These are phyloP conservation scores for Salvelinus namaycush DNA, from an alignment of 2,113 vertebrate species.

Conservation along the genomic window DNA sequence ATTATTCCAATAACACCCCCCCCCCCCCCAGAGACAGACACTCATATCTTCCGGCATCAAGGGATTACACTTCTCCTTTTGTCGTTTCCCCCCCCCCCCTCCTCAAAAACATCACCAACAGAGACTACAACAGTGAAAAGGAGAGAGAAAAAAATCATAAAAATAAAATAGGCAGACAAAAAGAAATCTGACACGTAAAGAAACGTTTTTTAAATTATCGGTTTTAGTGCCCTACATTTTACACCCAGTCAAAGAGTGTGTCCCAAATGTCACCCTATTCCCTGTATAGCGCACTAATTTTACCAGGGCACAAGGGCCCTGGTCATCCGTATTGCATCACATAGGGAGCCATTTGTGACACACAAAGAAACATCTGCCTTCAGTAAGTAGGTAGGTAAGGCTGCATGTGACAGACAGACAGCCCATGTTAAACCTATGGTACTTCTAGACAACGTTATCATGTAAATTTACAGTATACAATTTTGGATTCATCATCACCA, in stretches of 20 bases:
- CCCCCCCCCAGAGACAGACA: conserved; percentile 61
- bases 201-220: conserved; percentile 81
- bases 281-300: too few species aligned
- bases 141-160: conserved; percentile 68
- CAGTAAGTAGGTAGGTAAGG: conserved; percentile 74
- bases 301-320: too few species aligned
- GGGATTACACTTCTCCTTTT: conserved; percentile 16
- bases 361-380: conserved; percentile 78
- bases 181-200: conserved; percentile 84
- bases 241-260: conserved; percentile 75
- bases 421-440: conserved; percentile 98
- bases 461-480: conserved; percentile 99
- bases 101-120: conserved; percentile 72
- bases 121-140: conserved; percentile 85
- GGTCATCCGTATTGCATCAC: too few species aligned
- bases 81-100: conserved; percentile 65
- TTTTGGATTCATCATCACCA: conserved; percentile 95
- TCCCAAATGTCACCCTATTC: too few species aligned
- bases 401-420: conserved; percentile 90
- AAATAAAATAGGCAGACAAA: conserved; percentile 80
- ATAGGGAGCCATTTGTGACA: too few species aligned
- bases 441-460: conserved; percentile 95
- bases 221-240: conserved; percentile 90
- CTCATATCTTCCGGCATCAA: conserved; percentile 37
- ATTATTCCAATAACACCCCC: conserved; percentile 65